phyloP scores from a whole-genome alignment of 2,888 invertebrate genomes.

The Harmothoe impar region DNA sequence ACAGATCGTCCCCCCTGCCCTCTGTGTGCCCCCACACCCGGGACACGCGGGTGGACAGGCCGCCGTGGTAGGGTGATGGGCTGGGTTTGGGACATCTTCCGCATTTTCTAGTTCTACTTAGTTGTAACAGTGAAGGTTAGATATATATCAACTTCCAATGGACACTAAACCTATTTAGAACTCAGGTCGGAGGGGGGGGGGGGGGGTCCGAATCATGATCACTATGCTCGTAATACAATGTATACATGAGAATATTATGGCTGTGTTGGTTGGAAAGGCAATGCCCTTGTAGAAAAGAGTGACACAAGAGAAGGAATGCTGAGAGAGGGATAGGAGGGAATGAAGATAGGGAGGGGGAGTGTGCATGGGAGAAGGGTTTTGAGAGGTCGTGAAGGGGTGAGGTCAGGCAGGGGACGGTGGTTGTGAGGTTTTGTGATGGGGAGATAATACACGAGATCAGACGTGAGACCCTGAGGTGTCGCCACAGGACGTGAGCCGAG shows the following conservation, averaged over 20 bases:
- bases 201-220: neutral
- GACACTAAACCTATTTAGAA: too few relatives aligned
- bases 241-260: neutral
- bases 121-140: too few relatives aligned
- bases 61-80: neutral
- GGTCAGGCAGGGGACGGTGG: neutral
- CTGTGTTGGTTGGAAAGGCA: neutral
- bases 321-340: neutral
- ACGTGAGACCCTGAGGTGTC: neutral
- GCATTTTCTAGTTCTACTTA: too few relatives aligned
- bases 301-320: neutral
- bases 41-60: too few relatives aligned
- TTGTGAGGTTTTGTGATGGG: neutral
- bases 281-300: neutral
- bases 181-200: neutral
- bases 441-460: conserved; percentile 2
- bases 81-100: too few relatives aligned
- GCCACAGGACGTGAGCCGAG: neutral
- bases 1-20: too few relatives aligned
- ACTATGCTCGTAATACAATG: too few relatives aligned
- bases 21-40: too few relatives aligned
- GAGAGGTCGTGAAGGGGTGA: neutral
- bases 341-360: neutral
- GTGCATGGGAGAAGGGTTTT: neutral
- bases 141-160: too few relatives aligned